Evolutionary conservation across 2,888 invertebrate genomes (phyloP).

Genomic region (Mesorhabditis sp.): DNA sequence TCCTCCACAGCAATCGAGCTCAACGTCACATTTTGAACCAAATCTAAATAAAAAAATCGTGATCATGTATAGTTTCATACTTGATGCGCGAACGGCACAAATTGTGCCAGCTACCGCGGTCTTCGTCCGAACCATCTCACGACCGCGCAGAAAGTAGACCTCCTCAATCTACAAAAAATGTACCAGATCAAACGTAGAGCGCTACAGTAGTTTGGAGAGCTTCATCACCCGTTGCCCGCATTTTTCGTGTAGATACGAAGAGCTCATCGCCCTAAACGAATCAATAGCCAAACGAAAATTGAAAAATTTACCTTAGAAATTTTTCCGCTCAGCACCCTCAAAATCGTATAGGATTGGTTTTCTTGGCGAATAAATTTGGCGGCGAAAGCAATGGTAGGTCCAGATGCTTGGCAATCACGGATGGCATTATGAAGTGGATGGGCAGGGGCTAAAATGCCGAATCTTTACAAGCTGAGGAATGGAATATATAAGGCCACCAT

Average conservation of each 20-base stretch:
- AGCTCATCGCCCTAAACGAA: not conserved
- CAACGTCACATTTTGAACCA: constrained; percentile 78
- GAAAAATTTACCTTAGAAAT: constrained; percentile 20
- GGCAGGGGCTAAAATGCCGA: not conserved
- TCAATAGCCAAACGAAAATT: not conserved
- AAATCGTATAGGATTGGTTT: constrained; percentile 36
- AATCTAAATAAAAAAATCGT: constrained; percentile 11
- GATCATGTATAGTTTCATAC: constrained; percentile 14
- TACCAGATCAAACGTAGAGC: not conserved
- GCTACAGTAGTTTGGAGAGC: not conserved
- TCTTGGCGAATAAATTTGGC: constrained; percentile 43
- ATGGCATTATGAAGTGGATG: not conserved
- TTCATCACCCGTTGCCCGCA: not conserved
- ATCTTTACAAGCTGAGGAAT: too few relatives aligned
- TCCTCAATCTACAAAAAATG: constrained; percentile 66
- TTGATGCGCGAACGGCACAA: constrained; percentile 40
- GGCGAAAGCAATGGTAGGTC: constrained; percentile 32
- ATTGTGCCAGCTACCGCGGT: constrained; percentile 41
- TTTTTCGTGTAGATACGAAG: not conserved
- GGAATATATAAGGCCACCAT: too few relatives aligned
- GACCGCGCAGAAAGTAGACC: constrained; percentile 85
- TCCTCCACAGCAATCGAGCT: constrained; percentile 66
- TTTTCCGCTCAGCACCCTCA: constrained; percentile 46
- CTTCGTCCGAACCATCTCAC: constrained; percentile 77
- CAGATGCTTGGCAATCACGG: not conserved